These are phyloP conservation scores for Melanotaenia duboulayi DNA, from an alignment of 2,113 vertebrate species.

Conservation along the genomic window DNA sequence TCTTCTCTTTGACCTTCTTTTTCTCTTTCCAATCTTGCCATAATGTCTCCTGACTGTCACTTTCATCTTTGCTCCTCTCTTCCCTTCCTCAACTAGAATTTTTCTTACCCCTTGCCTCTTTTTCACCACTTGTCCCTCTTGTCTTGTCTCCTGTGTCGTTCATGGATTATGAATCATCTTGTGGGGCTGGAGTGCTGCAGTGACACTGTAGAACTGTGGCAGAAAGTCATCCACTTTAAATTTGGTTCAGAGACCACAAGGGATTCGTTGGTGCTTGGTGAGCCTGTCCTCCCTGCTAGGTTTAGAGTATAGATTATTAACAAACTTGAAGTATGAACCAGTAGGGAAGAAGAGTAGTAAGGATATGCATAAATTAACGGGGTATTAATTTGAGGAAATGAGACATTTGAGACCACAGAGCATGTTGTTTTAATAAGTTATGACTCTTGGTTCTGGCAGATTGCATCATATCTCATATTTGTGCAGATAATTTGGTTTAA, in stretches of 20 bases:
- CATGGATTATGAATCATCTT: slow-evolving; percentile 61
- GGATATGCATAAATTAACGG: slow-evolving; percentile 48
- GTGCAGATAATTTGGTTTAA: not conserved
- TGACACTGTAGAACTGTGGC: slow-evolving; percentile 32
- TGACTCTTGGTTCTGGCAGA: slow-evolving; percentile 18
- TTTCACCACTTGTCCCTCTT: slow-evolving; percentile 32
- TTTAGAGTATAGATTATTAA: slow-evolving; percentile 55
- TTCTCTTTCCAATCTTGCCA: not conserved
- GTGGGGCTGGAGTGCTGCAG: slow-evolving; percentile 26
- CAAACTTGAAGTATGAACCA: slow-evolving; percentile 55
- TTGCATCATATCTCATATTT: slow-evolving; percentile 13
- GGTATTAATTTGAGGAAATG: slow-evolving; percentile 33
- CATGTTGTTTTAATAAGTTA: slow-evolving; percentile 19
- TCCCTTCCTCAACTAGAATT: not conserved
- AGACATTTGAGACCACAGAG: slow-evolving; percentile 13
- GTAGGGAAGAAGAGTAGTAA: slow-evolving; percentile 30
- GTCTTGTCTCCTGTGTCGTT: slow-evolving; percentile 60
- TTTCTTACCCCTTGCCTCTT: not conserved
- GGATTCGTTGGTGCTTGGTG: slow-evolving; percentile 48
- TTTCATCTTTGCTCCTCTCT: not conserved
- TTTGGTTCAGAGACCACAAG: slow-evolving; percentile 44
- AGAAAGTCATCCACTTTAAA: slow-evolving; percentile 50
- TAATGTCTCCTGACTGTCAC: not conserved
- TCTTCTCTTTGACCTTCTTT: not conserved
- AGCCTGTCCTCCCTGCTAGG: slow-evolving; percentile 41